These are phyloP conservation scores for Tribolium freemani DNA, from an alignment of 2,888 invertebrate species.

Conservation along the genomic window DNA sequence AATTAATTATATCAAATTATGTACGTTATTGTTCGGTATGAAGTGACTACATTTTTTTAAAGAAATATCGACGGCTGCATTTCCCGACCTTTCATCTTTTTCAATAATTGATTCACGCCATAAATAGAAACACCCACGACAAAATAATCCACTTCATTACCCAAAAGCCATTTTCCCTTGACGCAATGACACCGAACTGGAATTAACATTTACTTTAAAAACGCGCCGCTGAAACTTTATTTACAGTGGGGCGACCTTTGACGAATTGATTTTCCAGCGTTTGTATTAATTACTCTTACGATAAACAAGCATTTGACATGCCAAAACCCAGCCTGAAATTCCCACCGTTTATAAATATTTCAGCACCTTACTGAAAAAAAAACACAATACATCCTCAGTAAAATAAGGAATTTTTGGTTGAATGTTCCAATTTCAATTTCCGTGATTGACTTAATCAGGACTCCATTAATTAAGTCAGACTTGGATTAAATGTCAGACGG, in stretches of 20 bases:
- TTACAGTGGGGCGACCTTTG: not conserved
- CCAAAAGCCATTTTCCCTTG: not conserved
- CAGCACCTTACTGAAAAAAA: no score
- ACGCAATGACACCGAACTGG: not conserved
- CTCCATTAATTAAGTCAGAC: not conserved
- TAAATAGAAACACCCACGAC: not conserved
- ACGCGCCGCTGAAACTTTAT: not conserved
- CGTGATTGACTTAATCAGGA: slow-evolving; percentile 1
- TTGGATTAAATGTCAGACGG: slow-evolving; percentile 14
- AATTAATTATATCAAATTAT: not conserved
- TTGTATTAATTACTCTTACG: not conserved
- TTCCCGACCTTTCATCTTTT: not conserved
- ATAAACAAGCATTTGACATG: not conserved
- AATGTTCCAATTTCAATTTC: not conserved
- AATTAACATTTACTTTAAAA: not conserved
- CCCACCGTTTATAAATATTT: not conserved
- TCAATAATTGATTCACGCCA: not conserved
- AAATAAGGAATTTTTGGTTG: no score
- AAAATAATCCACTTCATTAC: not conserved
- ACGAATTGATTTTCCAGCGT: not conserved
- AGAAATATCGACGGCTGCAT: not conserved
- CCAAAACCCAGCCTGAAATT: no score
- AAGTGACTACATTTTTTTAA: not conserved
- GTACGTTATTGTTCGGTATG: not conserved
- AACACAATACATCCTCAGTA: no score